Evolutionary conservation across 2,113 vertebrate genomes (phyloP).

Genomic region (Nanorana parkeri): DNA sequence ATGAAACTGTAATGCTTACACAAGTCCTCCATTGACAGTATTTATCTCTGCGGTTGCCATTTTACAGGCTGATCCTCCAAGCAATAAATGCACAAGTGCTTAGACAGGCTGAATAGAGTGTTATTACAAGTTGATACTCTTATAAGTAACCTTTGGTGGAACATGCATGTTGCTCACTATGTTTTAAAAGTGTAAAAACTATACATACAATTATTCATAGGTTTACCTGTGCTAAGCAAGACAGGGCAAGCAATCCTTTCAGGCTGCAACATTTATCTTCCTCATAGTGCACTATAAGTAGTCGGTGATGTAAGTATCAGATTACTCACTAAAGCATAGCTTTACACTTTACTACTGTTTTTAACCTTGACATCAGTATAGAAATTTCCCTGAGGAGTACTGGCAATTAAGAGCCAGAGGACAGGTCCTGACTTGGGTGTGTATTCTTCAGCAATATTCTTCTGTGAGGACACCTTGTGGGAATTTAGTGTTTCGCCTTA

Average conservation of each 20-base stretch:
- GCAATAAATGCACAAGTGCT: too few relatives aligned
- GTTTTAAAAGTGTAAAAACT: too few relatives aligned
- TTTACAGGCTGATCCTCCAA: too few relatives aligned
- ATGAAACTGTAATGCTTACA: too few relatives aligned
- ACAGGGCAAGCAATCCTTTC: neutral
- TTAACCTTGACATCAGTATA: conserved; percentile 45
- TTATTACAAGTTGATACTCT: too few relatives aligned
- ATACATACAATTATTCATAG: too few relatives aligned
- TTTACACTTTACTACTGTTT: conserved; percentile 31
- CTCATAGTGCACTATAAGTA: conserved; percentile 1
- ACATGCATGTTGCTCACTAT: too few relatives aligned
- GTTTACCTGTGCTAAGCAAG: neutral
- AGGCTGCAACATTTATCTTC: neutral
- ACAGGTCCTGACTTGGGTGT: conserved; percentile 41
- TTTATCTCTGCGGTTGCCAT: too few relatives aligned
- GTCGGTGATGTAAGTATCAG: conserved; percentile 19
- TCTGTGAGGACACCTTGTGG: conserved; percentile 44
- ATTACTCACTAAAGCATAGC: conserved; percentile 25
- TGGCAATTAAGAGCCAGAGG: conserved; percentile 74
- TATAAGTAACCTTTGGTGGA: too few relatives aligned
- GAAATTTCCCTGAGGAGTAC: conserved; percentile 68
- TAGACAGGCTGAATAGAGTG: too few relatives aligned
- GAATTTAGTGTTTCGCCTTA: conserved; percentile 43
- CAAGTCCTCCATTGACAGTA: too few relatives aligned
- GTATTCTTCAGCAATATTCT: conserved; percentile 42